These are phyloP conservation scores for Coecobrya sp. DNA, from an alignment of 2,888 invertebrate genomes.

Conservation along the genomic window DNA sequence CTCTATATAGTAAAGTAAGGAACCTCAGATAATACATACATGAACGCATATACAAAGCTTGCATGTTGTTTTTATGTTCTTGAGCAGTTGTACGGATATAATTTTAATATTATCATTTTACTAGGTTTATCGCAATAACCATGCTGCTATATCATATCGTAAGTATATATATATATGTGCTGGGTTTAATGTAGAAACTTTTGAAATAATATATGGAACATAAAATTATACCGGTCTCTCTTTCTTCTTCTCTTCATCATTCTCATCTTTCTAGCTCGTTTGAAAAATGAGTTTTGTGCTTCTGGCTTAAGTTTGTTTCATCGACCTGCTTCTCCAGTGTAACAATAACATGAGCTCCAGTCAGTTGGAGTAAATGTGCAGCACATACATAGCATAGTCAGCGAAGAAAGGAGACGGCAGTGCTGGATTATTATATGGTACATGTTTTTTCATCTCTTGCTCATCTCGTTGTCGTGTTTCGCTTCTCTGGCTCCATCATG, in stretches of 20 bases:
- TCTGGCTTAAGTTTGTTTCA: constrained; percentile 29
- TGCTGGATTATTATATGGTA: constrained; percentile 39
- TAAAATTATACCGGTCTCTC: constrained; percentile 66
- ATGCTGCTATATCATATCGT: neutral
- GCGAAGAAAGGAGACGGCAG: neutral
- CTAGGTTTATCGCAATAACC: neutral
- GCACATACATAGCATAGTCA: neutral
- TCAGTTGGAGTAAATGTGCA: neutral
- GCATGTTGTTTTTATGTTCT: neutral
- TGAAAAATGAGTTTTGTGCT: constrained; percentile 59
- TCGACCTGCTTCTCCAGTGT: constrained; percentile 26
- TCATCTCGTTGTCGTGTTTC: constrained; percentile 31
- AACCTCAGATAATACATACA: too few species aligned
- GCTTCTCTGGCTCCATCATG: neutral
- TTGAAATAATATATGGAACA: constrained; percentile 23
- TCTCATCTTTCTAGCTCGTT: constrained; percentile 28
- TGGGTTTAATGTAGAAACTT: neutral
- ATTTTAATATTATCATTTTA: neutral
- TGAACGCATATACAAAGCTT: neutral
- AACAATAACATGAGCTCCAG: constrained; percentile 30
- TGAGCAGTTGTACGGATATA: neutral
- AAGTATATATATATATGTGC: neutral
- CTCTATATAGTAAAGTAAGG: neutral
- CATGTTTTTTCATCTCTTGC: constrained; percentile 19
- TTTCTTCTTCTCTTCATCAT: constrained; percentile 29